Conservation (phyloP, 2,888 invertebrate species). For the Cylindroiulus punctatus region DNA sequence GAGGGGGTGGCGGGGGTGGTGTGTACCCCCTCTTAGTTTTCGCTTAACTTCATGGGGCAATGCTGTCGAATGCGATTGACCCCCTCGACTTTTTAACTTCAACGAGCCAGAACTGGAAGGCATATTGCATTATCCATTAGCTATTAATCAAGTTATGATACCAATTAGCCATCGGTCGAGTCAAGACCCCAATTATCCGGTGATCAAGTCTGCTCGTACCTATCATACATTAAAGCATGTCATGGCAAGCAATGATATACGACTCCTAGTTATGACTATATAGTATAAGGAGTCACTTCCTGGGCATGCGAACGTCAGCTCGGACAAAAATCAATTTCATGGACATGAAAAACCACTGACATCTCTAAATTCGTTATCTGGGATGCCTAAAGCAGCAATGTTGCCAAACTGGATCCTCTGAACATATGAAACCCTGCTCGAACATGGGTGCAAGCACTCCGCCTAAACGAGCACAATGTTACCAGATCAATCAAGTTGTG, state of each 20-base stretch:
- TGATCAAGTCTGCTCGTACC: not conserved
- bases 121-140: too few relatives aligned
- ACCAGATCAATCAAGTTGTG: conserved; percentile 4
- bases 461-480: conserved; percentile 18
- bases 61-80: not conserved
- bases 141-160: too few relatives aligned
- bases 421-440: not conserved
- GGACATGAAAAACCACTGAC: not conserved
- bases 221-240: too few relatives aligned
- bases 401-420: not conserved
- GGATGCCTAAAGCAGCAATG: not conserved
- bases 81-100: too few relatives aligned
- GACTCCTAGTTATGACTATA: too few relatives aligned
- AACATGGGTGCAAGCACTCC: not conserved
- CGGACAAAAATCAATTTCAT: too few relatives aligned
- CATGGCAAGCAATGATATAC: too few relatives aligned
- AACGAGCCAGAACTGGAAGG: too few relatives aligned
- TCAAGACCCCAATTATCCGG: not conserved
- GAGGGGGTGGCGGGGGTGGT: not conserved
- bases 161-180: not conserved
- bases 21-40: not conserved
- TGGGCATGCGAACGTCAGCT: too few relatives aligned
- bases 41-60: not conserved
- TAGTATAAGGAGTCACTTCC: too few relatives aligned
- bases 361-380: not conserved